Evolutionary conservation across 2,113 vertebrate species (phyloP), one percentile per base, ranked within the genome.

Genomic region (Sapayoa aenigma): DNA sequence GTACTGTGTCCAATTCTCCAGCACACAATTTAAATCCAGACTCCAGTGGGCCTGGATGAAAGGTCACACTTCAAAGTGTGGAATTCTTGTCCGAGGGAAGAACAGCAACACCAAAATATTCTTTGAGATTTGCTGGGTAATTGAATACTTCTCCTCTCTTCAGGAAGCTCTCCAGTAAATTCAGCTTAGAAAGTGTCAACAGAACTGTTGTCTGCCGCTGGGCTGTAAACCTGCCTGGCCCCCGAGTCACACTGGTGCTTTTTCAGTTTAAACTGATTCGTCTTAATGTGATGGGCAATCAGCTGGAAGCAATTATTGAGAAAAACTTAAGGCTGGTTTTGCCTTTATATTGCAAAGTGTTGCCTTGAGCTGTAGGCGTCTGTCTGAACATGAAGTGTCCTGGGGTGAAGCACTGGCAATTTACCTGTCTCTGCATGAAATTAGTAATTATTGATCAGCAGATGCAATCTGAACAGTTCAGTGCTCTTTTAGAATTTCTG

Each of bases 381-480:
- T 95, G 44, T 93, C 84, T 96, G 89, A 96, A 63, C 66, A 14
- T 49, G 62, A 95, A 96, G 77, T 86, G 80, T 97, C 93, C 92
- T 53, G 30, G 95, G 81, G 90, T 92, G 91, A 96, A 86, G 82
- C 86, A 62, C 60, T 87, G 88, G 90, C 96, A 96, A 97, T 97
- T 97, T 97, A 95, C 90, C 92, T 96, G 81, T 94, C 81, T 97
- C 94, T 87, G 79, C 85, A 37, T 85, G 87, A 89, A 92, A 82
- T 84, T 62, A 86, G 72, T 96, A 96, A 97, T 96, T 97, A 93
- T 95, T 95, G 92, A 96, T 94, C 92, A 96, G 83, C 49, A 95
- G 84, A 76, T 86, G 89, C 79, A 90, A 84, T 65, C 16, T 12
- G 79, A 97, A 94, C 89, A 66, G 39, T 46, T 92, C 85, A 91